Base-by-base conservation (phyloP, 2,888 invertebrate genomes). In the Lycophotia porphyrea region DNA sequence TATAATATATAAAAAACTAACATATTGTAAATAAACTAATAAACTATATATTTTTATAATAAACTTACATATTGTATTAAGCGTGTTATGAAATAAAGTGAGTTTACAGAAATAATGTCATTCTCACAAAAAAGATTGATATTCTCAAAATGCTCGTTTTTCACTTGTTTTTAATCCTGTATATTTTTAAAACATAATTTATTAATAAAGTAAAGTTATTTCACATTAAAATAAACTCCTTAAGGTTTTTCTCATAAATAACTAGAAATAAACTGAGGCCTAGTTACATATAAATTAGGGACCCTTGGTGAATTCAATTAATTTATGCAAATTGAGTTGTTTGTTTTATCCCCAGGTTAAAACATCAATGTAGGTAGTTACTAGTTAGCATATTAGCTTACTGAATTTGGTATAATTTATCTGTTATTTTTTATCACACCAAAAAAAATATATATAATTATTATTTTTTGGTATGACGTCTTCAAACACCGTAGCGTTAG, bases 251-350 rank as follows among this genome's bases (percentile, higher is more conserved):
- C n/a, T 61, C 61, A 9, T 39, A 36, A 8, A 36, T 39, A 11
- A n/a, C n/a, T 63, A 13, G 4, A 15, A n/a, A n/a, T n/a, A n/a
- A 63, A 63, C 34, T n/a, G 7, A 49, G 36, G 18, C n/a, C 7
- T 1, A 42, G 15, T 42, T 65, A n/a, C n/a, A n/a, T n/a, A 44
- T 52, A 60, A 39, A 65, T 61, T n/a, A 58, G 1, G 61, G 36
- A n/a, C 47, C 15, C n/a, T 36, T 49, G 49, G 31, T 49, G 49
- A 67, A 68, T 63, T 15, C 36, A 58, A 60, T 34, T 75, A 81
- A 70, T 61, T 49, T 75, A 64, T 81, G 78, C n/a, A 74, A 79
- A 64, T 81, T 63, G 2, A 42, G 34, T 47, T 15, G 13, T 42
- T 36, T 79, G 15, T 61, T 71, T 5, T 18, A 61, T 71, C 36